Evolutionary conservation across 2,888 invertebrate genomes (phyloP).

Genomic region (Pecten maximus): DNA sequence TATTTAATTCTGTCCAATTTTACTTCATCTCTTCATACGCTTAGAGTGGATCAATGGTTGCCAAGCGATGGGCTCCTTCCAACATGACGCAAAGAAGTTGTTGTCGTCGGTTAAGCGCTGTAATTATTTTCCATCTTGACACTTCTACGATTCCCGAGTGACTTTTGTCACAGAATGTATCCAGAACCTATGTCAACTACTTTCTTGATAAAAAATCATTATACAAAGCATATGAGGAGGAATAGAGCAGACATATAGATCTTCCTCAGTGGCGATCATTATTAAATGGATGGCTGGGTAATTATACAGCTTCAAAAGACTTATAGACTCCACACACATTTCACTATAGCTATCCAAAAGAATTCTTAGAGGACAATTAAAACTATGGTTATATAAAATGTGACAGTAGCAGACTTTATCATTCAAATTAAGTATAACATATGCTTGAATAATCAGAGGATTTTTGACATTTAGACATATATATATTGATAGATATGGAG

Average conservation of each 20-base stretch:
- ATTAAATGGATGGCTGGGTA: neutral
- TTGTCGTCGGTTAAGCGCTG: neutral
- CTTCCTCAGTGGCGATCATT: neutral
- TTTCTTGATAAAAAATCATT: neutral
- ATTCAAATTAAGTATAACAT: too few species aligned
- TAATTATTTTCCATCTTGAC: constrained; percentile 29
- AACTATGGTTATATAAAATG: too few species aligned
- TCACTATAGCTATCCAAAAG: too few species aligned
- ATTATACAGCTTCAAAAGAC: neutral
- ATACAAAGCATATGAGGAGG: neutral
- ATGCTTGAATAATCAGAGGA: too few species aligned
- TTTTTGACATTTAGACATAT: too few species aligned
- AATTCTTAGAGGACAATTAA: too few species aligned
- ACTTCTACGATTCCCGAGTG: constrained; percentile 17
- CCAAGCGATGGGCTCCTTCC: constrained; percentile 14
- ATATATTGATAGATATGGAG: too few species aligned
- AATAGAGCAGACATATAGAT: constrained; percentile 21
- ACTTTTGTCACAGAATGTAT: neutral
- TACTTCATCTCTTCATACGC: constrained; percentile 17
- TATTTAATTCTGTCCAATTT: constrained; percentile 14
- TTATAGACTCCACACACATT: too few species aligned
- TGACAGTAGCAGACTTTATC: too few species aligned
- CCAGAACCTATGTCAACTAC: neutral
- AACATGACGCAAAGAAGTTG: constrained; percentile 3
- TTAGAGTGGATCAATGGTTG: constrained; percentile 4